Evolutionary conservation across 2,797 vertebrate genomes (phyloP), one percentile per base, ranked within the genome.

Genomic region (Crenuchus spilurus): DNA sequence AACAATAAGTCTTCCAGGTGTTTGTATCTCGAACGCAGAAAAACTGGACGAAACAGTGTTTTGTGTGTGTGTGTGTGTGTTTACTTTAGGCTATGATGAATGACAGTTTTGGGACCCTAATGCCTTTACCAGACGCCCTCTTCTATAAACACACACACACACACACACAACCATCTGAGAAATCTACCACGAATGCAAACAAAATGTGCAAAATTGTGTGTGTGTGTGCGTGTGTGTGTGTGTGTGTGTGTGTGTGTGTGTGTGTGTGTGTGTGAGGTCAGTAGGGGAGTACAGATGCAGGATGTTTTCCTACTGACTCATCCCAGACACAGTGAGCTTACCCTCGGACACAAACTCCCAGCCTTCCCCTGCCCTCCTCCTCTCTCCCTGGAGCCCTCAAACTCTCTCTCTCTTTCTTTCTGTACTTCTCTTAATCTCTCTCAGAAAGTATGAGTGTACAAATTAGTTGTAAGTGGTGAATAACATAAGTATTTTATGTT

Each of bases 291-390:
- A 61, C 55, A 75, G 73, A 69, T 62, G 65, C 55, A 46, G 79
- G 83, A 90, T 90, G 80, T 82, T 90, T 92, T 84, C 81, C 77
- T 69, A 87, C 79, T 92, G 91, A 93, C 85, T 93, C 89, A 92
- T 92, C 78, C 71, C 81, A 76, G 79, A 75, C 78, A 77, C 73
- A 76, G 31, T 74, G 67, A 87, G 79, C 80, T 76, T 73, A 81
- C 87, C 80, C 78, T 85, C 82, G 87, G 79, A 89, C 82, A 49
- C 81, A 77, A 69, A 66, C 75, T 80, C 83, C 78, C 77, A 80
- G 81, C 77, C 84, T 82, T 83, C 81, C 78, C 76, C 75, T 83
- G 68, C 79, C 78, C 77, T 77, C 70, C 69, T 81, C 31, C 48
- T 71, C 70, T 76, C 76, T 72, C 33, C 46, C 62, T 31, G 18